Percentiles rank a stretch among this genome's conserved stretches.
phyloP scores from a whole-genome alignment of 2,113 vertebrate genomes.

The Esox niger region DNA sequence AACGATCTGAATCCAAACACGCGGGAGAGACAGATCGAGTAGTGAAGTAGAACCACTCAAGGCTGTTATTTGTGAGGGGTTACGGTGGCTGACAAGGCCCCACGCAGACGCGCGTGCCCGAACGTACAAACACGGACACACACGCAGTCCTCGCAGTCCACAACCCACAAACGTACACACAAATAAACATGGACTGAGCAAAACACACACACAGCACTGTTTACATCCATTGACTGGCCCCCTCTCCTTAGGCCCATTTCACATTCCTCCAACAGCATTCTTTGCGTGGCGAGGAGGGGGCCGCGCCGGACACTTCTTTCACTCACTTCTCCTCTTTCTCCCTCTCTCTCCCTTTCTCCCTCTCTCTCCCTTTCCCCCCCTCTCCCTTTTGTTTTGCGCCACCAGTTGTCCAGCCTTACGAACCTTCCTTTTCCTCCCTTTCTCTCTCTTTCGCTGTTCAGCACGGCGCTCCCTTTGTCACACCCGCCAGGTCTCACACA shows the following conservation, averaged over 20 bases:
- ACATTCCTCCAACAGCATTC: conserved; percentile 63
- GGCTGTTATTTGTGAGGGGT: conserved; percentile 35
- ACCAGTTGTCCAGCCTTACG: too few species aligned
- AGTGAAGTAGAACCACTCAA: conserved; percentile 1
- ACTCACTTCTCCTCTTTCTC: conserved; percentile 28
- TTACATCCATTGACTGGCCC: conserved; percentile 54
- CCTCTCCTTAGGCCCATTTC: conserved; percentile 58
- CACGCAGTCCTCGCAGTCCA: neutral
- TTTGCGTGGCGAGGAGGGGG: conserved; percentile 52
- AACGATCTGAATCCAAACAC: too few species aligned
- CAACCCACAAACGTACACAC: conserved; percentile 23
- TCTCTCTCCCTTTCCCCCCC: conserved; percentile 5
- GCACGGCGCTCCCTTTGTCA: neutral
- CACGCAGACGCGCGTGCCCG: conserved; percentile 12
- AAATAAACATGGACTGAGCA: conserved; percentile 20
- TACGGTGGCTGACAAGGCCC: conserved; percentile 31
- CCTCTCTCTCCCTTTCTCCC: conserved; percentile 25
- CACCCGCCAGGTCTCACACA: neutral
- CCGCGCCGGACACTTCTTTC: conserved; percentile 37
- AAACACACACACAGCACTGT: conserved; percentile 40
- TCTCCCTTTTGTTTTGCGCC: conserved; percentile 4
- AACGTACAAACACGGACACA: neutral
- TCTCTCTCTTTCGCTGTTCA: neutral
- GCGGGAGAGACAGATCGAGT: too few species aligned
- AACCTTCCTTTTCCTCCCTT: neutral